Percentiles rank a stretch among this genome's conserved stretches.
Conservation (phyloP, 2,888 invertebrate genomes). For the Eueremaeus valkanovi region DNA sequence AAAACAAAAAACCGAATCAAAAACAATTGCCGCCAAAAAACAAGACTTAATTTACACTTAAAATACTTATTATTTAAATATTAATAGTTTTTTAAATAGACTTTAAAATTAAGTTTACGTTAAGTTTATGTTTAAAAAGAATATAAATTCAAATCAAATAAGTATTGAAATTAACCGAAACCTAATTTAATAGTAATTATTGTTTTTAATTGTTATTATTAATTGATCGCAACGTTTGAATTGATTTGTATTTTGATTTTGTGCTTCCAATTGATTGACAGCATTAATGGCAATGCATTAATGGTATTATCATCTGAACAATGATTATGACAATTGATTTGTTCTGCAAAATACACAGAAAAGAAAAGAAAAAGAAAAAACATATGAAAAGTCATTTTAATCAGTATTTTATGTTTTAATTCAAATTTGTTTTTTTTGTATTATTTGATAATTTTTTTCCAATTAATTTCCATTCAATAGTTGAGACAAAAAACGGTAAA, state of each 20-base stretch:
- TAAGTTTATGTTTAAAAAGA: background rate
- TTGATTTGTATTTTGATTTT: too few species aligned
- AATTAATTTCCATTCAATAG: too few species aligned
- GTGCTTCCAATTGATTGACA: background rate
- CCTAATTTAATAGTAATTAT: background rate
- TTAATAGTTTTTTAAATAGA: too few species aligned
- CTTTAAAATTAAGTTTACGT: too few species aligned
- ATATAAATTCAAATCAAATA: background rate
- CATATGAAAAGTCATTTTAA: background rate
- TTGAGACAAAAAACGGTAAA: too few species aligned
- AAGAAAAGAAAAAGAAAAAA: slow-evolving; percentile 10
- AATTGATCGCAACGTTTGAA: background rate
- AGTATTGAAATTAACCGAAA: background rate
- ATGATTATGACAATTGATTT: background rate
- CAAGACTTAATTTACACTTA: background rate
- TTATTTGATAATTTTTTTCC: too few species aligned
- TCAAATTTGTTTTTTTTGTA: too few species aligned
- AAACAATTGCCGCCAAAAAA: background rate
- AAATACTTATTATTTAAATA: background rate
- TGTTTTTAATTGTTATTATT: background rate
- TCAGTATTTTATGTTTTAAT: too few species aligned
- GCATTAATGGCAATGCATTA: background rate
- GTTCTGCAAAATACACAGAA: slow-evolving; percentile 14
- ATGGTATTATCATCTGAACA: slow-evolving; percentile 12
- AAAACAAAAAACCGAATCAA: background rate